Base-by-base conservation (phyloP, 2,113 vertebrate genomes). In the Fulica atra region DNA sequence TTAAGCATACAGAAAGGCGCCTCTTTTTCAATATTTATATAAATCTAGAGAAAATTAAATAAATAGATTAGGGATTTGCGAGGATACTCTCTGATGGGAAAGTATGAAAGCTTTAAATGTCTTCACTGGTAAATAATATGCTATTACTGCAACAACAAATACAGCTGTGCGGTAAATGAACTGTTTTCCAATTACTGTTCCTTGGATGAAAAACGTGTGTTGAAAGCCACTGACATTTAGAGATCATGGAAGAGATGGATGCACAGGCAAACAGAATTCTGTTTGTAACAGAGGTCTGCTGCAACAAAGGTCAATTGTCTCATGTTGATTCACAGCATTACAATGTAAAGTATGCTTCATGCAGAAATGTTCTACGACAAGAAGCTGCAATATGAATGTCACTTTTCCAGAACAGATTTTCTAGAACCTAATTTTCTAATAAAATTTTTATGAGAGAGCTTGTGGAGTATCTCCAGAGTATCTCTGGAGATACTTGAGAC, bases 11-110 rank as follows among this genome's bases (percentile, higher is more conserved):
- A 95, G 95, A 96, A 90, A 95, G 95, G 93, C 60, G 91, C 90
- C 93, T 94, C 91, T 92, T 96, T 95, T 92, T 93, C 96, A 97
- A 93, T 96, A 96, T 96, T 96, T 97, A 94, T 89, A 94, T 46
- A 96, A 94, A 95, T 96, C 83, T 88, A 89, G 92, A 94, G 95
- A 95, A 97, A 97, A 96, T 95, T 94, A 97, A 96, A 96, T 96
- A 97, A 96, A 96, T 95, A 96, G 92, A 94, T 96, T 93, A 96
- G 96, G 93, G 92, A 96, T 95, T 93, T 96, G 90, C 86, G 69
- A 94, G 93, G 88, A 96, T 94, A 96, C 61, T 92, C 86, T 94
- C 95, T 89, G 90, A 93, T 93, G 93, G 93, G 94, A 91, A 95
- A 81, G 80, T 92, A 94, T 94, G 96, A 94, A 96, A 93, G 88